phyloP scores from a whole-genome alignment of 2,888 invertebrate genomes.

The Ellobium chinense region DNA sequence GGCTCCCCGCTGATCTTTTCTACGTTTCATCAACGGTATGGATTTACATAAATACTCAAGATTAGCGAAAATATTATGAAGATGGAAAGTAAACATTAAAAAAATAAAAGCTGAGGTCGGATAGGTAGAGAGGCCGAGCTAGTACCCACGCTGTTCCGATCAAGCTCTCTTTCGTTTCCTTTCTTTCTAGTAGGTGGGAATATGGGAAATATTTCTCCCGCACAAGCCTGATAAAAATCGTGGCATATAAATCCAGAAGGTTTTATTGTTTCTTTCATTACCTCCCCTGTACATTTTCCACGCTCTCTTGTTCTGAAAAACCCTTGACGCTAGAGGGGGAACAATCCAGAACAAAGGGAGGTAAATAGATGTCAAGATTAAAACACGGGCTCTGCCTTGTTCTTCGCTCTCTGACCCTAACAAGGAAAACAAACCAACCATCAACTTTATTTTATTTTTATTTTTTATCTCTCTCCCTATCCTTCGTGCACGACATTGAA shows the following conservation, averaged over 20 bases:
- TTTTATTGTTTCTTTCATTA: neutral
- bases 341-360: neutral
- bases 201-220: neutral
- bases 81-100: neutral
- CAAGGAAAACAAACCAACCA: no score
- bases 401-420: no score
- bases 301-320: neutral
- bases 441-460: no score
- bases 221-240: neutral
- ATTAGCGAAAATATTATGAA: neutral
- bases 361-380: neutral
- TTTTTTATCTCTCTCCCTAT: no score
- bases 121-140: neutral
- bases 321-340: neutral
- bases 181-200: neutral
- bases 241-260: neutral
- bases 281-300: neutral
- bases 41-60: neutral
- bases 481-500: no score
- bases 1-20: neutral
- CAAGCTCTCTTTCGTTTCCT: no score
- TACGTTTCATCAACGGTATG: neutral
- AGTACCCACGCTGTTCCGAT: neutral
- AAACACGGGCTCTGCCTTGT: no score
- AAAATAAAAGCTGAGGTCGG: no score